Percentiles rank a stretch among this genome's conserved stretches.
Conservation (phyloP, 2,888 invertebrate species). For the Piscicola geometra region DNA sequence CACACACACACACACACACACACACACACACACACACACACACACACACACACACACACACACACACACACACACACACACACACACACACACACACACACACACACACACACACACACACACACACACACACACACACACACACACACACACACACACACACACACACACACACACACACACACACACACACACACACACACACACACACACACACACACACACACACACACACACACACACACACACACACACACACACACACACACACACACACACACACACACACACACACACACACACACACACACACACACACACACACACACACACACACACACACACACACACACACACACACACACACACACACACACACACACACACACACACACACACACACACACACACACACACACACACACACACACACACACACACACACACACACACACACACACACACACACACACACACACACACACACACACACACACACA, state of each 20-base stretch:
- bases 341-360: conserved; percentile 34
- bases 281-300: conserved; percentile 31
- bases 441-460: conserved; percentile 23
- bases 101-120: no score
- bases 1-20: conserved; percentile 35
- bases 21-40: conserved; percentile 35
- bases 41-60: conserved; percentile 29
- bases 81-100: conserved; percentile 28
- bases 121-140: no score
- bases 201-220: no score
- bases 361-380: conserved; percentile 28
- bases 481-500: conserved; percentile 23
- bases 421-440: conserved; percentile 18
- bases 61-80: conserved; percentile 24
- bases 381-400: conserved; percentile 25
- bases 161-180: no score
- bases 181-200: no score
- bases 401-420: conserved; percentile 30
- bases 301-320: conserved; percentile 32
- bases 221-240: not conserved
- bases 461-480: not conserved
- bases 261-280: conserved; percentile 31
- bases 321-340: conserved; percentile 35
- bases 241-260: conserved; percentile 13
- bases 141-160: no score